Evolutionary conservation across 1,140 invertebrate genomes (phyloP), one percentile per base, ranked within the genome.

Genomic region (Leptopilina clavipes): DNA sequence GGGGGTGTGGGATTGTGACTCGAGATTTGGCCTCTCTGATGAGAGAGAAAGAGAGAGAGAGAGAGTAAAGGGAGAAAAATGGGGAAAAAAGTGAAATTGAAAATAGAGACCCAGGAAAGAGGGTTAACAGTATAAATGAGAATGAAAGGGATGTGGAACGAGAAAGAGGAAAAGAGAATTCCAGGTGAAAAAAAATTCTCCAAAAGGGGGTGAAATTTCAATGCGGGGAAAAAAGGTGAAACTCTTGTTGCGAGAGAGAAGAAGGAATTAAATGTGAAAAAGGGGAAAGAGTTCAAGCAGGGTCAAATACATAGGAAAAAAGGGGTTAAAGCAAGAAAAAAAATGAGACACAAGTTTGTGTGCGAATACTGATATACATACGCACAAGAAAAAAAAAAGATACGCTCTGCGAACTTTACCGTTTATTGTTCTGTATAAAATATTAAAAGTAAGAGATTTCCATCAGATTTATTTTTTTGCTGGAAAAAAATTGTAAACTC

Each of bases 1-100:
- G 5, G 25, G 11, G 22, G 56, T 25, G 18, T 25, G 22, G 59
- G 1, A 65, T 31, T 65, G 25, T 19, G 59, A 31, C 59, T 10
- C 59, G 59, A 65, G 59, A 65, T 65, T 65, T n/a, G 5, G 22
- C 12, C 22, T n/a, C 59, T 65, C 59, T 65, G 59, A 65, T 65
- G 25, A 65, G 59, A 65, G 25, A 31, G 25, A 31, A 31, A 31
- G 5, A 5, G 25, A 31, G 1, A 31, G 5, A 31, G 25, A 5
- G 25, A n/a, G 25, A 5, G 25, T 31, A n/a, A n/a, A 25, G 19
- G 59, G 0, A 10, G 17, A n/a, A 14, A 65, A 12, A 65, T 65
- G 56, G 11, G 22, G 14, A 54, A 65, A 65, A 65, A 65, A 65
- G 22, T 25, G 59, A 65, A 65, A 65, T 65, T 65, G 59, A 65